phyloP scores from a whole-genome alignment of 2,113 vertebrate genomes.

The Quiscalus mexicanus region DNA sequence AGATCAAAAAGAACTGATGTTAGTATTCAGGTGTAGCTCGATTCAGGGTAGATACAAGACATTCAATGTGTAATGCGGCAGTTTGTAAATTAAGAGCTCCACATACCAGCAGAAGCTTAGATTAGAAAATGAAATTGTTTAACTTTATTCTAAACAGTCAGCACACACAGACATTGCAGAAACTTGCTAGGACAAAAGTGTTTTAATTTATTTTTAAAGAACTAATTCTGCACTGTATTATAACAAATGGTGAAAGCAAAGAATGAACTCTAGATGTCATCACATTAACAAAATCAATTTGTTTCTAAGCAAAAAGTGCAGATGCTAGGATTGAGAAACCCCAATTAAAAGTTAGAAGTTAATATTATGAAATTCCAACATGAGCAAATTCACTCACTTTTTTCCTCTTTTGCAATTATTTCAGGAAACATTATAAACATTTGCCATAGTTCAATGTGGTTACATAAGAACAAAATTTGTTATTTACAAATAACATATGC shows the following conservation, averaged over 20 bases:
- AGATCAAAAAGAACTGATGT: background rate
- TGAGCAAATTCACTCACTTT: background rate
- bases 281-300: background rate
- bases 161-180: background rate
- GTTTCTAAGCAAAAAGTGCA: background rate
- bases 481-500: background rate
- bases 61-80: background rate
- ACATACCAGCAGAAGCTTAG: background rate
- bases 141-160: background rate
- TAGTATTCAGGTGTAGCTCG: background rate
- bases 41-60: background rate
- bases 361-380: background rate
- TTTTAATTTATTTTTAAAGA: background rate
- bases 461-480: background rate
- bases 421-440: background rate
- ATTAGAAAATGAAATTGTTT: background rate
- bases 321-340: background rate
- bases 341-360: background rate
- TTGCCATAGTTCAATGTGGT: background rate
- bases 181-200: background rate
- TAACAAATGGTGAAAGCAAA: background rate
- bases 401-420: background rate
- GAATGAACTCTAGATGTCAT: background rate
- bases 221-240: background rate
- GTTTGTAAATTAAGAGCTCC: background rate